Conservation (phyloP, 2,888 invertebrate species). For the Caenorhabditis doughertyi region DNA sequence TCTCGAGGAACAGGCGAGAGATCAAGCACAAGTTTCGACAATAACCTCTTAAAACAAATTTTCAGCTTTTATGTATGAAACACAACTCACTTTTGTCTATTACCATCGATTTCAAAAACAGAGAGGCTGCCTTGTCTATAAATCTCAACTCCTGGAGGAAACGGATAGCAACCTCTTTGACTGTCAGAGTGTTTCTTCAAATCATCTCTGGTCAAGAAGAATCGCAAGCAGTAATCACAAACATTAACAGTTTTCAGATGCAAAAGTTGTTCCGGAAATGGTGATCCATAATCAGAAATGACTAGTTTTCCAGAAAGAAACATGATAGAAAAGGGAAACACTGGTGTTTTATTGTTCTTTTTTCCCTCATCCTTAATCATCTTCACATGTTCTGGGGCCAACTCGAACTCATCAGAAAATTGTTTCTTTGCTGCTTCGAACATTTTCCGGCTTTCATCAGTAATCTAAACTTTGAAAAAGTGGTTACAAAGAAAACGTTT, state of each 20-base stretch:
- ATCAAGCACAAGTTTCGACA: not conserved
- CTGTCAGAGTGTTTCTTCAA: not conserved
- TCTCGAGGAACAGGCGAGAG: slow-evolving; percentile 11
- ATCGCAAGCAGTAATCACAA: not conserved
- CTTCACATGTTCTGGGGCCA: no score
- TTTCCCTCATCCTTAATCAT: no score
- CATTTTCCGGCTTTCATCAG: no score
- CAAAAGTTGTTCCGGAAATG: not conserved
- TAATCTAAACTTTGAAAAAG: no score
- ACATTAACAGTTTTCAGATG: not conserved
- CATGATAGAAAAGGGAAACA: not conserved
- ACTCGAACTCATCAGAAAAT: no score
- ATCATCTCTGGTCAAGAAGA: not conserved
- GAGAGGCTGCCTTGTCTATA: not conserved
- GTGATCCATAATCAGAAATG: not conserved
- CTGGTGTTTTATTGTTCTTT: not conserved
- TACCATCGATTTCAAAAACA: not conserved
- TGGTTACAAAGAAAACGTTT: no score
- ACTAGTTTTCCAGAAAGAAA: not conserved
- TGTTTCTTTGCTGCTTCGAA: no score
- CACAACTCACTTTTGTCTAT: not conserved
- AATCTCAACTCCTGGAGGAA: not conserved
- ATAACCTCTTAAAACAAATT: not conserved
- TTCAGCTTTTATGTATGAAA: not conserved
- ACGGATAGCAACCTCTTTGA: not conserved